Conservation (phyloP, 2,113 vertebrate species). For the Pan troglodytes region DNA sequence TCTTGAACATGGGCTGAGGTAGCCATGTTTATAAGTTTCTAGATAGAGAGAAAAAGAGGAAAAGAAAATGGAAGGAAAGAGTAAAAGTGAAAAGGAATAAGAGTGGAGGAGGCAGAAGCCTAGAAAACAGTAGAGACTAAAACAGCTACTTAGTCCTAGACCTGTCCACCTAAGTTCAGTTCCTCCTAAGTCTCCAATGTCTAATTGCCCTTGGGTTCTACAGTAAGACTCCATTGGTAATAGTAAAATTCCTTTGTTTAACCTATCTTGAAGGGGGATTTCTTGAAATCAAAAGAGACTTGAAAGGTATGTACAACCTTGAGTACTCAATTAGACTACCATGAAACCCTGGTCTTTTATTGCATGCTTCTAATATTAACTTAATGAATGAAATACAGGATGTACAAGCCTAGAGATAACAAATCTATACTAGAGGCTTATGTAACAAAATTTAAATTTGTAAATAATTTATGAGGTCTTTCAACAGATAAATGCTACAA, state of each 20-base stretch:
- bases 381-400: background rate
- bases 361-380: background rate
- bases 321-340: background rate
- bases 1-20: background rate
- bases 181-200: background rate
- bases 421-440: background rate
- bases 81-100: background rate
- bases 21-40: background rate
- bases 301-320: background rate
- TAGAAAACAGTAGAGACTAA: background rate
- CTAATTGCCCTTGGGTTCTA: background rate
- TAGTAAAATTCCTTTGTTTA: background rate
- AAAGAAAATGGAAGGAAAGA: background rate
- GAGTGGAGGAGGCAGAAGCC: background rate
- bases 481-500: background rate
- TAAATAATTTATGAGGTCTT: background rate
- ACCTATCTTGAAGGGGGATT: background rate
- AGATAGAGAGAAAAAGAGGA: background rate
- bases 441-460: background rate
- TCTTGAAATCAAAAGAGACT: background rate
- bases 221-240: background rate
- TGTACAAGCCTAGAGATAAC: background rate
- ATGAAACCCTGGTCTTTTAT: background rate
- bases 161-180: background rate
- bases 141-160: background rate